phyloP scores from a whole-genome alignment of 2,113 vertebrate genomes.

The Polypterus bichir region DNA sequence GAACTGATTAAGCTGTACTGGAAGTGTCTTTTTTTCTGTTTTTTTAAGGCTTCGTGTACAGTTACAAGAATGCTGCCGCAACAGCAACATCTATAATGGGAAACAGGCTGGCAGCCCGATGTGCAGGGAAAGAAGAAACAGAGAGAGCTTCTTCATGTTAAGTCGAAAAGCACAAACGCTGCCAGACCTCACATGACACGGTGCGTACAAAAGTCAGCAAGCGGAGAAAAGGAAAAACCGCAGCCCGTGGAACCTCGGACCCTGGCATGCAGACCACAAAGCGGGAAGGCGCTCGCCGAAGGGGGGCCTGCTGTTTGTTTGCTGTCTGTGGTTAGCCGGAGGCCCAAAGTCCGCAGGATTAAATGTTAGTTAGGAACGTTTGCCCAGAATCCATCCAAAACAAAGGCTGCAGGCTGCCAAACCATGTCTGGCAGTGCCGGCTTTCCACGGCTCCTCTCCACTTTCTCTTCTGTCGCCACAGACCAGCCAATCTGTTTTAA shows the following conservation, averaged over 20 bases:
- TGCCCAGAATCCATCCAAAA: no score
- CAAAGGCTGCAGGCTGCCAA: no score
- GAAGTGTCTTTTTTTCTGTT: constrained; percentile 13
- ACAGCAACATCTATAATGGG: constrained; percentile 36
- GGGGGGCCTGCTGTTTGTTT: constrained; percentile 18
- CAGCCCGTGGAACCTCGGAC: no score
- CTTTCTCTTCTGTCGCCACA: no score
- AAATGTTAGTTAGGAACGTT: no score
- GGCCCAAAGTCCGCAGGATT: background rate
- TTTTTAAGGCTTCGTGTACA: constrained; percentile 25
- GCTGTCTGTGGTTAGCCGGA: constrained; percentile 19
- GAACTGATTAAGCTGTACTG: constrained; percentile 38
- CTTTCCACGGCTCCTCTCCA: no score
- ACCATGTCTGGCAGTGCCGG: no score
- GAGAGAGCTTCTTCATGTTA: no score
- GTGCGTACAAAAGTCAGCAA: constrained; percentile 34
- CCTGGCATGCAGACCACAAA: no score
- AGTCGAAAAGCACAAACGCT: background rate
- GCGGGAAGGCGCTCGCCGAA: no score
- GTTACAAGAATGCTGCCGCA: constrained; percentile 26
- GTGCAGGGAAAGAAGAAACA: no score
- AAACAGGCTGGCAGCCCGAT: constrained; percentile 27
- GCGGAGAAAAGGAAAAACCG: constrained; percentile 19
- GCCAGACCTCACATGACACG: constrained; percentile 22
- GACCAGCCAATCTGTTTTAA: no score